phyloP scores from a whole-genome alignment of 1,140 invertebrate species.

The Agrypnia vestita region DNA sequence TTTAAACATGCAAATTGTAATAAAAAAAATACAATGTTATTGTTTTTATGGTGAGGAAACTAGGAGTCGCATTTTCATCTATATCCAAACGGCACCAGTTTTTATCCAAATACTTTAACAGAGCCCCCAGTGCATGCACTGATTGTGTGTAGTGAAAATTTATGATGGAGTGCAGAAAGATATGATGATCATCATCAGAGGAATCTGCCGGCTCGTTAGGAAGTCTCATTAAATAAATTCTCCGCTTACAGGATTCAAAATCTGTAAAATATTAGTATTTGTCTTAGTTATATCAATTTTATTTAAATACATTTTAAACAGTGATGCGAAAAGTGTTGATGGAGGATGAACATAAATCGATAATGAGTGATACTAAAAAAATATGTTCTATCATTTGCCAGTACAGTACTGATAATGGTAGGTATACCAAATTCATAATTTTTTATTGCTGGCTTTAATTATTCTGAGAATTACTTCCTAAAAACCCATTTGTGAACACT shows the following conservation, averaged over 20 bases:
- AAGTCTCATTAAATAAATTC: conserved; percentile 76
- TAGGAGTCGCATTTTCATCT: conserved; percentile 72
- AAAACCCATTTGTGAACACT: no score
- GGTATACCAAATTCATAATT: no score
- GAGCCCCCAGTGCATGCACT: conserved; percentile 81
- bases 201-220: conserved; percentile 75
- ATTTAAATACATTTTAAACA: no score
- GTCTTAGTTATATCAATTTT: no score
- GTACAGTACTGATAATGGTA: no score
- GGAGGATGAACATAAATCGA: no score
- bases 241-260: conserved; percentile 76
- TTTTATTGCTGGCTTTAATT: no score
- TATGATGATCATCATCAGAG: conserved; percentile 74
- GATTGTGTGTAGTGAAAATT: conserved; percentile 79
- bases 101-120: conserved; percentile 83
- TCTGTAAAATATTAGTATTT: conserved; percentile 65
- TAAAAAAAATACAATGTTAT: conserved; percentile 77
- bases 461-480: no score
- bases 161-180: conserved; percentile 80
- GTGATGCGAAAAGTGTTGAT: no score
- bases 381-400: no score
- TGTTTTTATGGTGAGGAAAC: conserved; percentile 75
- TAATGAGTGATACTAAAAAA: no score
- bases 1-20: background rate
- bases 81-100: conserved; percentile 78